These are phyloP conservation scores for Gallirallus australis DNA, from an alignment of 2,797 vertebrate species.

Conservation along the genomic window DNA sequence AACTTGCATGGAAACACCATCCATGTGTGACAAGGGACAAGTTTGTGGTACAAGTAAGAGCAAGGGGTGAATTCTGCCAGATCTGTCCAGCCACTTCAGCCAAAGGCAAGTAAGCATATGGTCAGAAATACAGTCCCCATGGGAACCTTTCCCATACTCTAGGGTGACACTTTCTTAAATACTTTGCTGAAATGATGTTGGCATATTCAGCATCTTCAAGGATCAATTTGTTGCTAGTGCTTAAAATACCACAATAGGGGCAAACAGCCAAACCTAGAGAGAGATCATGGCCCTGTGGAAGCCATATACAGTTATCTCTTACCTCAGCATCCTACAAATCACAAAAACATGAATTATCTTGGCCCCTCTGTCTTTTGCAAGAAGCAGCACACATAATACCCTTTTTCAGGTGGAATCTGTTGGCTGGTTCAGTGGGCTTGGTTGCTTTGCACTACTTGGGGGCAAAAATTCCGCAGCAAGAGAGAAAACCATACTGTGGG, in stretches of 20 bases:
- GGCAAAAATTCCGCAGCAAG: background rate
- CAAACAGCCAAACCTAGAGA: background rate
- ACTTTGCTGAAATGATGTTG: background rate
- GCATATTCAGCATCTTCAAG: background rate
- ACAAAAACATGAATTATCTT: background rate
- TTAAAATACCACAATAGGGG: background rate
- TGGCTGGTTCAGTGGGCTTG: background rate
- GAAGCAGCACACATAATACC: rapidly evolving
- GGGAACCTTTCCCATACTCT: background rate
- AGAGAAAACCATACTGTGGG: background rate
- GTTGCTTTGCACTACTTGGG: background rate
- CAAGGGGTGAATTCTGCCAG: background rate
- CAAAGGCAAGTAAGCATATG: background rate
- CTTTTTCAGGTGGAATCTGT: background rate
- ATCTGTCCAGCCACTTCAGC: background rate
- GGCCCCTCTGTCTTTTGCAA: background rate
- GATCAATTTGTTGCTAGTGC: background rate
- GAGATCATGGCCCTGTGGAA: background rate
- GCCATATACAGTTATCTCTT: background rate
- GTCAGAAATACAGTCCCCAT: background rate
- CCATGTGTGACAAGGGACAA: background rate
- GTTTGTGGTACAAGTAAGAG: background rate
- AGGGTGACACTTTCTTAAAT: background rate
- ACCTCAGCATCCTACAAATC: background rate
- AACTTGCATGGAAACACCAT: background rate